Conservation (phyloP, 2,113 vertebrate genomes). For the Illadopsis cleaveri region DNA sequence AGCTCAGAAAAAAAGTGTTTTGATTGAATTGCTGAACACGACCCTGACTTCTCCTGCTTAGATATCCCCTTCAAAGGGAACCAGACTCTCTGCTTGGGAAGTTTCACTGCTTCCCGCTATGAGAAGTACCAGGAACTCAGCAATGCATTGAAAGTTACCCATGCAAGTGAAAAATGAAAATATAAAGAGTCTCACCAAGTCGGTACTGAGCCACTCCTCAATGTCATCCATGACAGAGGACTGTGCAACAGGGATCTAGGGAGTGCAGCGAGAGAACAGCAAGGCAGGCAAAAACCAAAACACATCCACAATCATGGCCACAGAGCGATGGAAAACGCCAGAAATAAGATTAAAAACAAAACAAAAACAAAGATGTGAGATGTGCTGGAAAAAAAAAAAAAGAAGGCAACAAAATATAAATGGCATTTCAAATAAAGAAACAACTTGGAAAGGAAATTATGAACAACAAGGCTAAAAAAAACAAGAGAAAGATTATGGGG, state of each 20-base stretch:
- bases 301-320: slow-evolving; percentile 74
- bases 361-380: slow-evolving; percentile 73
- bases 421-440: slow-evolving; percentile 61
- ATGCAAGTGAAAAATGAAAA: slow-evolving; percentile 36
- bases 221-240: slow-evolving; percentile 99
- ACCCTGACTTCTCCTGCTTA: not conserved
- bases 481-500: slow-evolving; percentile 31
- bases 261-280: slow-evolving; percentile 79
- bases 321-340: slow-evolving; percentile 74
- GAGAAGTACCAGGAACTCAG: slow-evolving; percentile 22
- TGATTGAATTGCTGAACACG: not conserved
- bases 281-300: slow-evolving; percentile 83
- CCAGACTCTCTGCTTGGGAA: not conserved
- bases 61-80: not conserved
- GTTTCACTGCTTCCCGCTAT: not conserved
- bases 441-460: slow-evolving; percentile 37
- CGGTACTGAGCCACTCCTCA: slow-evolving; percentile 98
- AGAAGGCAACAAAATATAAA: slow-evolving; percentile 61
- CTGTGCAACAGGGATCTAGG: slow-evolving; percentile 89
- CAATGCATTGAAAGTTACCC: not conserved
- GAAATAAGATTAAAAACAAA: slow-evolving; percentile 76
- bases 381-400: slow-evolving; percentile 69
- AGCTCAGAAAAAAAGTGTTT: not conserved
- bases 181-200: slow-evolving; percentile 94
- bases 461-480: slow-evolving; percentile 47